Conservation (phyloP, 1,140 invertebrate species). For the Cydia strobilella region DNA sequence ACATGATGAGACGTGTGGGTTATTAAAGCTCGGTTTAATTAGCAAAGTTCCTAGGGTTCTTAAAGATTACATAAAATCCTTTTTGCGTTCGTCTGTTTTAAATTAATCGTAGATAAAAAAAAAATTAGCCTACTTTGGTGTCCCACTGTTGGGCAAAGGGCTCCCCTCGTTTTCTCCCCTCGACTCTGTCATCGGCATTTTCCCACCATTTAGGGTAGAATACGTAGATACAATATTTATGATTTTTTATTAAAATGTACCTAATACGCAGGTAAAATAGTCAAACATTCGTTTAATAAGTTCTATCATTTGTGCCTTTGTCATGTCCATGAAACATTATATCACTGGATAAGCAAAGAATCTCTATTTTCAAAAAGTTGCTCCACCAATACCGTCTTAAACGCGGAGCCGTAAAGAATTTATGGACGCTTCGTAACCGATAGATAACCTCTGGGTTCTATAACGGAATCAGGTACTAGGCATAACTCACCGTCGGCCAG, state of each 20-base stretch:
- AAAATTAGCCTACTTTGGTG: too few species aligned
- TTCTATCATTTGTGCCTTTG: too few species aligned
- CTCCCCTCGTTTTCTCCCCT: too few species aligned
- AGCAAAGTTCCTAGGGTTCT: slow-evolving; percentile 3
- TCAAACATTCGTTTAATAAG: too few species aligned
- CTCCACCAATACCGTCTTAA: background rate
- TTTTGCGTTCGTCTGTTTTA: background rate
- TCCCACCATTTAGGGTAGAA: too few species aligned
- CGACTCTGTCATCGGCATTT: too few species aligned
- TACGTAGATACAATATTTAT: too few species aligned
- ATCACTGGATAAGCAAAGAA: background rate
- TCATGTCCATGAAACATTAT: background rate
- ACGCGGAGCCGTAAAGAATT: background rate
- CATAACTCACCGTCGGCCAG: background rate
- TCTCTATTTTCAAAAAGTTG: background rate
- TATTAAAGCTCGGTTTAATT: slow-evolving; percentile 16
- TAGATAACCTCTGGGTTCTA: background rate
- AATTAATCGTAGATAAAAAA: too few species aligned
- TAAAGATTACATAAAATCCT: background rate
- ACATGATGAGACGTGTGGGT: slow-evolving; percentile 14
- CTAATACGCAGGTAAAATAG: too few species aligned
- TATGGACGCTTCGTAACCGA: background rate
- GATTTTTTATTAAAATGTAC: too few species aligned
- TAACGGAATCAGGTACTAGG: background rate
- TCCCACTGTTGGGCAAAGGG: too few species aligned